Percentiles rank a stretch among this genome's conserved stretches.
Conservation (phyloP, 2,888 invertebrate species). For the Masnerella sp. region DNA sequence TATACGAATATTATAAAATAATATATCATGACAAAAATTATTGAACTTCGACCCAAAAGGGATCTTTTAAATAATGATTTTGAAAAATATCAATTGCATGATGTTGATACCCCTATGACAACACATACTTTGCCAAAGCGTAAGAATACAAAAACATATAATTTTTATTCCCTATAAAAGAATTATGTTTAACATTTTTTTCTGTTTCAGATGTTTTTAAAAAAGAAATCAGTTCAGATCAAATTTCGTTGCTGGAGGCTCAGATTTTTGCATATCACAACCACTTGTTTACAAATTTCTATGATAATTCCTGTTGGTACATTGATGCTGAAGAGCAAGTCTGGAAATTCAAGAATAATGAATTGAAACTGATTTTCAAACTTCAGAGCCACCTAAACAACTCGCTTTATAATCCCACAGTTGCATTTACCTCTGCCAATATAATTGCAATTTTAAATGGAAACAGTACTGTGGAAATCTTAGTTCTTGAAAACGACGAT, state of each 20-base stretch:
- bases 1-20: no score
- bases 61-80: constrained; percentile 68
- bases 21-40: constrained; percentile 63
- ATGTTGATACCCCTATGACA: constrained; percentile 65
- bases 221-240: constrained; percentile 50
- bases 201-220: constrained; percentile 1
- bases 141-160: neutral
- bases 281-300: constrained; percentile 73
- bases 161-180: neutral
- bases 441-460: constrained; percentile 68
- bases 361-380: constrained; percentile 26
- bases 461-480: constrained; percentile 64
- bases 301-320: constrained; percentile 72
- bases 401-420: constrained; percentile 70
- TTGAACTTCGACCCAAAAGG: constrained; percentile 71
- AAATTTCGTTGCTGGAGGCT: constrained; percentile 73
- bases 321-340: constrained; percentile 67
- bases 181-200: no score
- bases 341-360: constrained; percentile 63
- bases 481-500: constrained; percentile 54
- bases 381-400: constrained; percentile 16
- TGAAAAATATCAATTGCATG: constrained; percentile 73
- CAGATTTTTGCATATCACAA: constrained; percentile 75
- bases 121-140: constrained; percentile 25
- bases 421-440: constrained; percentile 68